Percentiles rank a stretch among this genome's conserved stretches.
Conservation (phyloP, 2,797 vertebrate species). For the Tenualosa thibaudeaui region DNA sequence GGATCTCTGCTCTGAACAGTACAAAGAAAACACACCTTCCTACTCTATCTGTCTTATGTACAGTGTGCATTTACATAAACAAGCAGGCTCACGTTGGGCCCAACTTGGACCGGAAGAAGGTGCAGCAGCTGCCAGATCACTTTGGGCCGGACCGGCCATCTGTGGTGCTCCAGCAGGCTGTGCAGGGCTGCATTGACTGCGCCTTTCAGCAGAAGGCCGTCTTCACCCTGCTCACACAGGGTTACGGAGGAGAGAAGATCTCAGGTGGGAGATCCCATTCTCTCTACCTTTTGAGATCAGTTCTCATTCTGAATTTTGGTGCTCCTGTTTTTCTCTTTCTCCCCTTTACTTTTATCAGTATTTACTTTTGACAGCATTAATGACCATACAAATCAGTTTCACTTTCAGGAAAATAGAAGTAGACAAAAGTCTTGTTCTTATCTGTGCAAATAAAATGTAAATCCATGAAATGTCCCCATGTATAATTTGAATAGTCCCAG, state of each 20-base stretch:
- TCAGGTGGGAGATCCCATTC: conserved; percentile 79
- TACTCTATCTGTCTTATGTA: neutral
- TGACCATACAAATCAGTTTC: neutral
- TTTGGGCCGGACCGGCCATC: conserved; percentile 88
- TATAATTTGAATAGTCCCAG: no score
- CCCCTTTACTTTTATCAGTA: neutral
- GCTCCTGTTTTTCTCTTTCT: neutral
- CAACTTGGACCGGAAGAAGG: conserved; percentile 88
- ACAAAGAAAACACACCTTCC: neutral
- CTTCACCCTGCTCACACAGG: conserved; percentile 91
- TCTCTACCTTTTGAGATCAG: conserved; percentile 11
- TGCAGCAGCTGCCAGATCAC: conserved; percentile 90
- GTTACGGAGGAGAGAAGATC: conserved; percentile 89
- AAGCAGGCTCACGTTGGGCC: conserved; percentile 87
- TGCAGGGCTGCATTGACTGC: conserved; percentile 94
- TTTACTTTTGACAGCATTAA: neutral
- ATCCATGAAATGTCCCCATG: no score
- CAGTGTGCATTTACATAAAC: conserved; percentile 95
- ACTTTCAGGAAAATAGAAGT: no score
- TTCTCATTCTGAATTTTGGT: neutral
- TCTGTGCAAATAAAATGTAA: no score
- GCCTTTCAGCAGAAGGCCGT: conserved; percentile 89
- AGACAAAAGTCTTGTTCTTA: no score
- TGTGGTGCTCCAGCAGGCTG: conserved; percentile 85
- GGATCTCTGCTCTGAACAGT: no score